A percentile compares a stretch with the other conserved stretches of the same genome.
These are phyloP conservation scores for Ectemnius cavifrons DNA, from an alignment of 2,888 invertebrate species.

Conservation along the genomic window DNA sequence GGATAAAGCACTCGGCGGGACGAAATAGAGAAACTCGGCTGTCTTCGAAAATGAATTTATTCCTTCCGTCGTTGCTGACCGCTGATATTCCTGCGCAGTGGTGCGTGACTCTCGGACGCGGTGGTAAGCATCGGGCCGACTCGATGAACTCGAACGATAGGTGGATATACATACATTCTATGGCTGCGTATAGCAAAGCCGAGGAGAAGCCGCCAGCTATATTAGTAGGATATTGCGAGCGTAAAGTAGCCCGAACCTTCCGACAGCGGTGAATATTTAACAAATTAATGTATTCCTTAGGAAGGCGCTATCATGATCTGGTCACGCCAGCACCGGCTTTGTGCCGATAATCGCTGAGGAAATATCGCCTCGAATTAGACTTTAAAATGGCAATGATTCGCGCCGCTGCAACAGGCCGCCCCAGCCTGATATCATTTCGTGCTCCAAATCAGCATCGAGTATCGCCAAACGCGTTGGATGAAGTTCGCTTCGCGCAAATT, in stretches of 20 bases:
- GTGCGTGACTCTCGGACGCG: slow-evolving; percentile 38
- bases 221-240: slow-evolving; percentile 14
- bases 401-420: not conserved
- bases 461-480: not conserved
- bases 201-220: slow-evolving; percentile 14
- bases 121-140: slow-evolving; percentile 21
- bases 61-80: slow-evolving; percentile 17
- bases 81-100: slow-evolving; percentile 33
- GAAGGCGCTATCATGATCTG: slow-evolving; percentile 28
- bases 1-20: slow-evolving; percentile 40
- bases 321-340: slow-evolving; percentile 8
- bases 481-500: not conserved
- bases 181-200: no score
- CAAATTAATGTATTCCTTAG: slow-evolving; percentile 37
- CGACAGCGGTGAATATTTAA: slow-evolving; percentile 33
- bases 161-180: no score
- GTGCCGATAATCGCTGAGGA: slow-evolving; percentile 2
- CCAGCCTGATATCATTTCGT: no score
- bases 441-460: no score
- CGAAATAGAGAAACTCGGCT: slow-evolving; percentile 23
- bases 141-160: slow-evolving; percentile 28
- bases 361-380: not conserved
- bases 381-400: not conserved
- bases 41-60: slow-evolving; percentile 53
- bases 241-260: slow-evolving; percentile 6